Evolutionary conservation across 2,113 vertebrate genomes (phyloP), one percentile per base, ranked within the genome.

Genomic region (Morone chrysops): DNA sequence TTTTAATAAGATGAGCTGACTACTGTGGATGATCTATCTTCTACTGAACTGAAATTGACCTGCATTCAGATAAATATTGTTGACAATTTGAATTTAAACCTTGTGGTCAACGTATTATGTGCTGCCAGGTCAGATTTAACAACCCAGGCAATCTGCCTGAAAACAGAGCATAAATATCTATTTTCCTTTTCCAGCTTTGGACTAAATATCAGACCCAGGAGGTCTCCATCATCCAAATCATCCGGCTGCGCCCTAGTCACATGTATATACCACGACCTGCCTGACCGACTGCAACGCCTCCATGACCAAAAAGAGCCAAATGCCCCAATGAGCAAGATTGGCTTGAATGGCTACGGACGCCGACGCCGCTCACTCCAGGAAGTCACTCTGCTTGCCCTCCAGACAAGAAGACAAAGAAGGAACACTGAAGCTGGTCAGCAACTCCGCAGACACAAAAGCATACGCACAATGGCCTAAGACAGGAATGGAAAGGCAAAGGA

Each of bases 211-310:
- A 95, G 97, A 89, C 91, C 94, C 83, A 94, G 90, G 78, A 95
- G 95, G 81, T 95, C 91, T 22, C 0, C 45, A 38, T 90, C 94
- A n/a, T 47, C 84, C 69, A 86, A 93, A 61, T 72, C 85, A 4
- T 45, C 85, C 0, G 95, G 96, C 50, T 99, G 98, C 85, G 81
- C 90, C 45, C 94, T 99, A 8, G 92, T 96, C 63, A 97, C 97
- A 0, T 99, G 98, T 89, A 89, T 94, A 0, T 92, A 96, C 86
- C 96, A 97, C 18, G 95, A 96, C 59, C 86, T 99, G 89, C 86
- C 95, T 18, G 86, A 97, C 67, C 86, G 90, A 51, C 88, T 99
- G 84, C 90, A 92, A 87, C 91, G 93, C 62, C 72, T 95, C 31
- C 3, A 2, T 31, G 31, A 31, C 31, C 31, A 92, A 1, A 96